Evolutionary conservation across 2,888 invertebrate genomes (phyloP), one percentile per base, ranked within the genome.

Genomic region (Colletes collaris): DNA sequence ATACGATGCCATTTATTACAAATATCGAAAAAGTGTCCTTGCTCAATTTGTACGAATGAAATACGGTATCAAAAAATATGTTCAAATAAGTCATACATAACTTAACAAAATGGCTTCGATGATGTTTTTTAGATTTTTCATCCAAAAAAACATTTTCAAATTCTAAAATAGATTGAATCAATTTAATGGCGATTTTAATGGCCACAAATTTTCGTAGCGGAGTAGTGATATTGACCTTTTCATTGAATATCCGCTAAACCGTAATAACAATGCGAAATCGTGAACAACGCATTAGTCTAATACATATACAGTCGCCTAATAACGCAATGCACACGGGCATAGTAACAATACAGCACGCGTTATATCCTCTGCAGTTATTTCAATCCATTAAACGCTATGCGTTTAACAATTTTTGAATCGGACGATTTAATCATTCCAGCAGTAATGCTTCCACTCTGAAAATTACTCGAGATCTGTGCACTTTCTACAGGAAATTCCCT

Each of bases 311-410:
- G 63, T 63, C 50, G 19, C 68, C 60, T 56, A 68, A 74, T 68
- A 74, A 62, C 49, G 56, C 4, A 13, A 40, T 27, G 11, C 46
- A 11, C 16, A n/a, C 27, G 55, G 11, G 13, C 46, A 68, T 60
- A 68, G 56, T 68, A 19, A 37, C 46, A 68, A n/a, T 63, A 63
- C 62, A 40, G 55, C 63, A 58, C 35, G 56, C 58, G 16, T 58
- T 74, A 58, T 63, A 69, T 50, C 63, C 56, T 1, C n/a, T 3
- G 13, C 56, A 44, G 56, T 37, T 56, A 63, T 74, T 69, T 58
- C 69, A 56, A 63, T 3, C 62, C 62, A 62, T 74, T 56, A 56
- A 49, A 55, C 40, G 40, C 16, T 58, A 58, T 49, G 27, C 55
- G 35, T 27, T 63, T 69, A 56, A 69, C 55, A 50, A 52, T 69